These are phyloP conservation scores for Ganaspis sp. DNA, from an alignment of 1,140 invertebrate species.

Conservation along the genomic window DNA sequence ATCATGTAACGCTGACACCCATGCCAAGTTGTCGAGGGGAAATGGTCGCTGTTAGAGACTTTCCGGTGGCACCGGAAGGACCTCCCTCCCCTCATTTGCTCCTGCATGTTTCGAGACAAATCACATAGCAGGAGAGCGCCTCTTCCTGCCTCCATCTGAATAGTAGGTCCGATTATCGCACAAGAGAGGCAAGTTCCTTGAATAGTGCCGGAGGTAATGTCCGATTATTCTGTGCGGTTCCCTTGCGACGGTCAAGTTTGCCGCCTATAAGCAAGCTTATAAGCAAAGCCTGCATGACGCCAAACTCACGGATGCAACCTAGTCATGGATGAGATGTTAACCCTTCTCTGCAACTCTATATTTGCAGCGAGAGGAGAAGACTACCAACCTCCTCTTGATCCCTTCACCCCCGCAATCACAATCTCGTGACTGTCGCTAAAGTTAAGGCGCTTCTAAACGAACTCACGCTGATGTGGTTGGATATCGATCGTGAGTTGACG, in stretches of 20 bases:
- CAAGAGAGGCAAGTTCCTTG: neutral
- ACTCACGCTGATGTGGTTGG: conserved; percentile 47
- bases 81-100: neutral
- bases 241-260: neutral
- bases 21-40: neutral
- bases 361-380: neutral
- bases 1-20: neutral
- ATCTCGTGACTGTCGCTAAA: conserved; percentile 28
- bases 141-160: conserved; percentile 6
- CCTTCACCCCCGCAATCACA: conserved; percentile 1
- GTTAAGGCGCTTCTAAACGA: conserved; percentile 46
- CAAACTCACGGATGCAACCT: conserved; percentile 1
- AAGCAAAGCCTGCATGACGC: neutral
- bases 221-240: conserved; percentile 10
- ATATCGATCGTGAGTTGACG: conserved; percentile 43
- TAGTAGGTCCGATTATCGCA: neutral
- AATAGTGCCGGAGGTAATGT: neutral
- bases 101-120: neutral
- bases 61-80: conserved; percentile 13
- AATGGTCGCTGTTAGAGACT: conserved; percentile 6
- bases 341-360: neutral
- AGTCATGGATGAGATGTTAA: neutral
- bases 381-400: neutral
- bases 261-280: too few relatives aligned
- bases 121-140: neutral